A percentile compares a stretch with the other conserved stretches of the same genome.
These are phyloP conservation scores for Phylloscopus whistleri DNA, from an alignment of 2,113 vertebrate species.

Conservation along the genomic window DNA sequence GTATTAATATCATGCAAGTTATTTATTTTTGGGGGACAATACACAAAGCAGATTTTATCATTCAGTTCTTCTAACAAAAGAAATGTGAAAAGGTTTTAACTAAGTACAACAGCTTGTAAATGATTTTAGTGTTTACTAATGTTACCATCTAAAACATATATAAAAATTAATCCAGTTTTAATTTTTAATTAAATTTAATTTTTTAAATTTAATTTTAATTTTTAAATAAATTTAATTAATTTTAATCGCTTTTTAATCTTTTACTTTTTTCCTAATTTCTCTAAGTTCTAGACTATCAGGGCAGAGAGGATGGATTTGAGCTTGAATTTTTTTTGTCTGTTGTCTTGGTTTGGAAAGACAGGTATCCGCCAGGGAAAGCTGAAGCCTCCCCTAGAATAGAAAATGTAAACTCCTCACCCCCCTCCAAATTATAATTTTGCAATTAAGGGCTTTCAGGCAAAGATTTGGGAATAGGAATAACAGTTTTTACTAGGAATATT, in stretches of 20 bases:
- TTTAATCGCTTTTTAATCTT: not conserved
- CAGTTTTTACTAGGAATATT: no score
- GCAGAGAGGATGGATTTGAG: not conserved
- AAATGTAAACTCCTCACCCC: no score
- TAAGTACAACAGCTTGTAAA: not conserved
- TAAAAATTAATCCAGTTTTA: not conserved
- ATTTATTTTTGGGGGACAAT: not conserved
- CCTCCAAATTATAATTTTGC: no score
- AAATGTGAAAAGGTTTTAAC: not conserved
- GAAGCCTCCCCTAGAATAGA: no score
- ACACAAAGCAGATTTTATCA: not conserved
- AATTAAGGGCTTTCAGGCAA: no score
- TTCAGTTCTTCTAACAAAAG: not conserved
- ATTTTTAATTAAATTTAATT: no score
- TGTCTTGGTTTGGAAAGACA: no score
- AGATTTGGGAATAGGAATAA: no score
- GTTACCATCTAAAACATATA: not conserved
- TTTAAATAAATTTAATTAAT: no score
- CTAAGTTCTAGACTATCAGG: not conserved
- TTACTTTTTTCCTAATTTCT: not conserved
- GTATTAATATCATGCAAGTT: not conserved
- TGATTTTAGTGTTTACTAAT: fast-evolving
- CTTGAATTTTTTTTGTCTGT: not conserved
- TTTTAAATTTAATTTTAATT: no score
- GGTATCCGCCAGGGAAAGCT: no score